These are phyloP conservation scores for Oceanites oceanicus DNA, from an alignment of 2,113 vertebrate species.

Conservation along the genomic window DNA sequence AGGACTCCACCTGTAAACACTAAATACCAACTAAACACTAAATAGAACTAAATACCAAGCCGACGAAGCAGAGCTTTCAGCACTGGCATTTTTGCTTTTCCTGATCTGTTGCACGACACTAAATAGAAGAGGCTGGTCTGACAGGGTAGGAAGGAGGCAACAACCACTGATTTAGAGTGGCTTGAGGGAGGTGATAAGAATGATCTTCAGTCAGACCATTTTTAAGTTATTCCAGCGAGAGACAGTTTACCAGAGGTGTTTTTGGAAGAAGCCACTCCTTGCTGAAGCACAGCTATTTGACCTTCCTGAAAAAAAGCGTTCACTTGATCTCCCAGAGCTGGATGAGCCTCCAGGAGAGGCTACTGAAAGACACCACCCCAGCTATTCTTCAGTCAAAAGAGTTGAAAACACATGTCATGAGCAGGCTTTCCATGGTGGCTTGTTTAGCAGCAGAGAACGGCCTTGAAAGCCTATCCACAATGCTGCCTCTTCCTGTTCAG, in stretches of 20 bases:
- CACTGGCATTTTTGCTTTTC: not conserved
- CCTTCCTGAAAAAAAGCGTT: not conserved
- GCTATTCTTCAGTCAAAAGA: not conserved
- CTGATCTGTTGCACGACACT: fast-evolving
- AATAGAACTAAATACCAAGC: too few species aligned
- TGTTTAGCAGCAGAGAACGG: not conserved
- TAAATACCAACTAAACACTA: too few species aligned
- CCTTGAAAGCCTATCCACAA: not conserved
- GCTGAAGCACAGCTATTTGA: not conserved
- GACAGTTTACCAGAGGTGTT: not conserved
- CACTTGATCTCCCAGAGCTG: not conserved
- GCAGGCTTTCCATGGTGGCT: not conserved
- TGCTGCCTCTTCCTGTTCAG: not conserved
- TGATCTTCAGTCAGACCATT: not conserved
- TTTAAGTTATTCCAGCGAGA: not conserved
- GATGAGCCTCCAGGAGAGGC: not conserved
- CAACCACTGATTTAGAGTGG: not conserved
- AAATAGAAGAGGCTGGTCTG: not conserved
- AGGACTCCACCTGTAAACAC: not conserved
- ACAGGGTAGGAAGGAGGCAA: not conserved
- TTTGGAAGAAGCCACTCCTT: not conserved
- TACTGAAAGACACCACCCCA: not conserved
- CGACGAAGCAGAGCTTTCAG: not conserved
- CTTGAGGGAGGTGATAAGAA: not conserved
- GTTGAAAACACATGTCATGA: not conserved